Evolutionary conservation across 2,797 vertebrate species (phyloP), one percentile per base, ranked within the genome.

Genomic region (Crypturellus tataupa): DNA sequence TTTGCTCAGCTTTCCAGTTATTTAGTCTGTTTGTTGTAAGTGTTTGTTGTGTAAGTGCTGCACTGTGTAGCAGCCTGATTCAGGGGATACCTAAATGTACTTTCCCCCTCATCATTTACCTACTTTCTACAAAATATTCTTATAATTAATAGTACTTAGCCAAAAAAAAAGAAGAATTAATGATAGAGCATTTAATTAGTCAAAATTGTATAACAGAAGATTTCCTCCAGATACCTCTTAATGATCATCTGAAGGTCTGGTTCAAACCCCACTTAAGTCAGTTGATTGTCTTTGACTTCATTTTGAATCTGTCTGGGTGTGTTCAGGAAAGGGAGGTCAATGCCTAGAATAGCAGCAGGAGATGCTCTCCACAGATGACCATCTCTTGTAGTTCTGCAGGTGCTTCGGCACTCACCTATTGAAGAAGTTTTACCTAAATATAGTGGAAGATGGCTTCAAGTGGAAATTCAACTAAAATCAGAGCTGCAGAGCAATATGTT

Each of bases 221-320:
- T 91, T 95, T 92, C 55, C 94, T 94, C 65, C 62, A 69, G 65
- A 87, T 83, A 78, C 72, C n/a, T 76, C 89, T 85, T 96, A 87
- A 90, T 92, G 90, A 92, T 95, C 90, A 87, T 94, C 92, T 90
- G 76, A 92, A 93, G 62, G 35, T 87, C 81, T 94, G 79, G 92
- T 85, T 93, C 87, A 78, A 92, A 89, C 75, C 62, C 86, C 72
- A 82, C 65, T 85, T 77, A 93, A 92, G 79, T 92, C 88, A 92
- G 63, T 92, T 85, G 69, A 80, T 90, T 90, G 69, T 40, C 79
- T 92, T 93, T 89, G 72, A 39, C 29, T 92, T 92, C 68, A 80
- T 84, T 92, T 93, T 85, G 65, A 85, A 71, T 83, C 29, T 80
- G 40, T 29, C 42, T 71, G 4, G 17, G n/a, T 83, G 19, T 65